Conservation (phyloP, 2,888 invertebrate species). For the Pomacea canaliculata region DNA sequence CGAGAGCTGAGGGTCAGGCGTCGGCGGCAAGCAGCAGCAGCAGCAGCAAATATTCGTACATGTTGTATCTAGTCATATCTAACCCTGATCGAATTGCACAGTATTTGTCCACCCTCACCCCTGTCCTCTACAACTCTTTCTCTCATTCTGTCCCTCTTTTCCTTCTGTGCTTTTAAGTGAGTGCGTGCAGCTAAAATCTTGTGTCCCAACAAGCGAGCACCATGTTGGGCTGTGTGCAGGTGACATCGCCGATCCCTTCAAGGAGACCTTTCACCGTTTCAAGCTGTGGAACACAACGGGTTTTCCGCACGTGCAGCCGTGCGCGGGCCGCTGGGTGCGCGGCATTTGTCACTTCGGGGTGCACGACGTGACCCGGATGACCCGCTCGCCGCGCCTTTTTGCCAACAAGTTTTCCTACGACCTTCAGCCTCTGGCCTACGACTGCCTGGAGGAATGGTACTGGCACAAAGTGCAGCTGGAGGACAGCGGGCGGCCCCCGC, state of each 20-base stretch:
- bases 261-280: conserved; percentile 5
- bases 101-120: too few relatives aligned
- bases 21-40: too few relatives aligned
- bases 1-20: too few relatives aligned
- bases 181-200: too few relatives aligned
- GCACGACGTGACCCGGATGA: conserved; percentile 45
- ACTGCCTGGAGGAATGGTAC: conserved; percentile 56
- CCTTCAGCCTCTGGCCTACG: conserved; percentile 44
- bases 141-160: too few relatives aligned
- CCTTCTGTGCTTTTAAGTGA: too few relatives aligned
- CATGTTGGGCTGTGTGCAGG: not conserved
- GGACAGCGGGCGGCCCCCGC: not conserved
- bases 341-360: conserved; percentile 37
- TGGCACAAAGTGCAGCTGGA: conserved; percentile 29
- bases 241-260: not conserved
- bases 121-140: too few relatives aligned
- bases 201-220: too few relatives aligned
- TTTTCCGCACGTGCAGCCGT: not conserved
- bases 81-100: too few relatives aligned
- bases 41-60: too few relatives aligned
- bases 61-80: too few relatives aligned
- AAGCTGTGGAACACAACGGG: conserved; percentile 3
- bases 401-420: conserved; percentile 58
- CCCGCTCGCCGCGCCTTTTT: conserved; percentile 39
- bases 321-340: conserved; percentile 11